Evolutionary conservation across 2,797 vertebrate species (phyloP), one percentile per base, ranked within the genome.

Genomic region (Trachurus trachurus): DNA sequence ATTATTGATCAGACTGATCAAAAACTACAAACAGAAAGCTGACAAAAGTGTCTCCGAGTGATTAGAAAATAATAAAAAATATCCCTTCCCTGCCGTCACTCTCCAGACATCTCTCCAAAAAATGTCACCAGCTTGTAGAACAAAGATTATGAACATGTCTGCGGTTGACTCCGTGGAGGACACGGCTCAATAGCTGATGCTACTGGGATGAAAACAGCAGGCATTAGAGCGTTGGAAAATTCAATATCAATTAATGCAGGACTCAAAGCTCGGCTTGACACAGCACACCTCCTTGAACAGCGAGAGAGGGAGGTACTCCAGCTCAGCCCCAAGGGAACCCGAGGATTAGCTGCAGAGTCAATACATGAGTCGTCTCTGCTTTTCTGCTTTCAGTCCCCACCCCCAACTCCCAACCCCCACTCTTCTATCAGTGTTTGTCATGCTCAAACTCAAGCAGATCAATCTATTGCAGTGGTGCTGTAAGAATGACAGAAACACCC

Each of bases 161-260:
- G 52, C 19, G 54, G 45, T 67, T 60, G 80, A 81, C 66, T 59
- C 1, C 11, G 54, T 37, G 16, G 58, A 83, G 67, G 65, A 45
- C 40, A 59, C 57, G 44, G 45, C 64, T 75, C 84, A 78, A 39
- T 78, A 72, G 75, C 63, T 70, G 50, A 74, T 57, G 70, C 80
- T 57, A 59, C 64, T 7, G 37, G 81, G 84, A 78, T 78, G 71
- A 71, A 88, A 90, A 84, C 67, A 79, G 84, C 67, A 66, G 73
- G 44, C 85, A 87, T 88, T 80, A 83, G 78, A 75, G 74, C 21
- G 2, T 19, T 62, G 86, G 70, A 87, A 92, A 94, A 92, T 82
- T 90, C 91, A 84, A 91, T 91, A 93, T 87, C 88, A 93, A 90
- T 93, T 90, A 90, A 89, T 85, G 84, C 60, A 52, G 80, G 65